Conservation (phyloP, 2,113 vertebrate genomes). For the Solea senegalensis region DNA sequence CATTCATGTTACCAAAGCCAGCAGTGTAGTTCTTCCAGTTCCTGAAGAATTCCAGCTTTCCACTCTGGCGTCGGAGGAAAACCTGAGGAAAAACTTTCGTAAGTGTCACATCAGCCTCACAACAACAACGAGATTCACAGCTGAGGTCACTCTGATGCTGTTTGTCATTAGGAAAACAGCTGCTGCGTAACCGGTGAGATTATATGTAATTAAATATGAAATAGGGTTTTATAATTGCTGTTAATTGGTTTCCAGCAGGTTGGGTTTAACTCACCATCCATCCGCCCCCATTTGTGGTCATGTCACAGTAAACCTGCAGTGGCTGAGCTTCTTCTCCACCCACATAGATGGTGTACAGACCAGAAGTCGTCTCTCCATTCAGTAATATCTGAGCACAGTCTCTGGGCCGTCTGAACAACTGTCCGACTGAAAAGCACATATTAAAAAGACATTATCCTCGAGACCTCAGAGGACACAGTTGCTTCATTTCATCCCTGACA, state of each 20-base stretch:
- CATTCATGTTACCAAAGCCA: slow-evolving; percentile 89
- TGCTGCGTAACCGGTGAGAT: not conserved
- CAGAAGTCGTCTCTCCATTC: slow-evolving; percentile 89
- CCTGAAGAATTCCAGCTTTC: slow-evolving; percentile 89
- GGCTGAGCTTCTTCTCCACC: slow-evolving; percentile 86
- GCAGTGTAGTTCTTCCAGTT: slow-evolving; percentile 92
- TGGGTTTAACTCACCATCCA: slow-evolving; percentile 87
- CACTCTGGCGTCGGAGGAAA: slow-evolving; percentile 90
- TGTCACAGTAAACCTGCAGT: slow-evolving; percentile 92
- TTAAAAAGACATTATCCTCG: slow-evolving; percentile 35
- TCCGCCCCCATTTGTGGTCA: slow-evolving; percentile 91
- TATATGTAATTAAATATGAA: not conserved
- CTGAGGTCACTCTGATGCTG: not conserved
- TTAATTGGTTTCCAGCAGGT: slow-evolving; percentile 12
- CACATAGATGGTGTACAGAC: slow-evolving; percentile 89
- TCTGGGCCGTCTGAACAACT: slow-evolving; percentile 84
- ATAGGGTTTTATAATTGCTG: not conserved
- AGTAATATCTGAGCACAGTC: slow-evolving; percentile 92
- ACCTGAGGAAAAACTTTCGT: slow-evolving; percentile 78
- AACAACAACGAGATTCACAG: not conserved
- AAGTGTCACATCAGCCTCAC: slow-evolving; percentile 24
- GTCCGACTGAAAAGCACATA: slow-evolving; percentile 68
- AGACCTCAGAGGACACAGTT: not conserved
- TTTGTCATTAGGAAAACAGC: slow-evolving; percentile 11
- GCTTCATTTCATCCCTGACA: not conserved